Conservation (phyloP, 2,888 invertebrate species). For the Acanthopleura granulata region DNA sequence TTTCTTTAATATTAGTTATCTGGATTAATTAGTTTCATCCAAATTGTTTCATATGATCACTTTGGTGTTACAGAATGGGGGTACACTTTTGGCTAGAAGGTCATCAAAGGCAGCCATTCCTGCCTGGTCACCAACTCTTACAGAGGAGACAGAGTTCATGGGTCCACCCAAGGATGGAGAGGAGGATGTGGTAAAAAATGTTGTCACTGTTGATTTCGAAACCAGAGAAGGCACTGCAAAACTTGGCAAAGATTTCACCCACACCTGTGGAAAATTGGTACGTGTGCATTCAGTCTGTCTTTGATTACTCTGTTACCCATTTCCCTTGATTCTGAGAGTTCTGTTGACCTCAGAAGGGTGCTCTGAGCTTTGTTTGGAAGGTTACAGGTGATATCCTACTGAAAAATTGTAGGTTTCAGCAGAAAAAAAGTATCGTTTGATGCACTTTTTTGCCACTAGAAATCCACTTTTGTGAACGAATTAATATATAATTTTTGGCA, state of each 20-base stretch:
- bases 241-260: conserved; percentile 61
- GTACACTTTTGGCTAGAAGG: background rate
- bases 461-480: background rate
- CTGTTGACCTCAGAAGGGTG: too few relatives aligned
- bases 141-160: background rate
- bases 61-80: background rate
- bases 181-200: conserved; percentile 26
- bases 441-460: background rate
- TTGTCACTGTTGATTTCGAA: conserved; percentile 61
- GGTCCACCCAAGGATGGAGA: background rate
- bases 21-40: too few relatives aligned
- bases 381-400: too few relatives aligned
- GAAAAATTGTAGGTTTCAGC: too few relatives aligned
- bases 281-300: conserved; percentile 26
- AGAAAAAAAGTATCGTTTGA: too few relatives aligned
- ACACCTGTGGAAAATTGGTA: conserved; percentile 54
- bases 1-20: too few relatives aligned
- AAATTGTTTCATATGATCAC: too few relatives aligned
- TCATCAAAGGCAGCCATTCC: background rate
- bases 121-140: background rate
- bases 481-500: too few relatives aligned
- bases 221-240: conserved; percentile 65
- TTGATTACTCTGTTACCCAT: background rate
- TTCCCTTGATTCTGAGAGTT: too few relatives aligned
- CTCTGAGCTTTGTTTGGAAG: background rate